Evolutionary conservation across 2,888 invertebrate species (phyloP), one percentile per base, ranked within the genome.

Genomic region (Tryphoninae sp.): DNA sequence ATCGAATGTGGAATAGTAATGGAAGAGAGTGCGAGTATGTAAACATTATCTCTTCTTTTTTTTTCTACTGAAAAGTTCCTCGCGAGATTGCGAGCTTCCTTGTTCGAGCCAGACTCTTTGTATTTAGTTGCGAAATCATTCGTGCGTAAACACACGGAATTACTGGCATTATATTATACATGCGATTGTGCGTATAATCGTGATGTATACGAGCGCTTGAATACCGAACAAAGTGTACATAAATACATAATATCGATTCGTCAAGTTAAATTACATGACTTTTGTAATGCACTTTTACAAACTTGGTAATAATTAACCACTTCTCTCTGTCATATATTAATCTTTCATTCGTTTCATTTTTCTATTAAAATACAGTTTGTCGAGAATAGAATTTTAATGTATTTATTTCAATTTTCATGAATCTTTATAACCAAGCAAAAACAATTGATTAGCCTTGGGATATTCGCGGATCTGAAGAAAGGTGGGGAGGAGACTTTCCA

Each of bases 121-220:
- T 33, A 59, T 26, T 26, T 23, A 59, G 26, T 26, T 59, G 26
- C 13, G 26, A 59, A 59, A 59, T 59, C 59, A 13, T 6, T 59
- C 59, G 59, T 59, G 59, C 26, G 59, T 4, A 13, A 26, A 59
- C 23, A 59, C 22, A 59, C 59, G 26, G n/a, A 62, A 61, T 6
- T n/a, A 11, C 23, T 26, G n/a, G 26, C 1, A 59, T 23, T 23
- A 59, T 23, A 59, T 23, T 33, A 33, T 33, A 33, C 33, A 33
- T 33, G 33, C 33, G 33, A 33, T 33, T 33, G 33, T 6, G 33
- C 33, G 33, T 33, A 33, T 26, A 33, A 3, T 0, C 6, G 33
- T 1, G 6, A 33, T 55, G 55, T 16, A 55, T 8, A 4, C 55
- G 55, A 55, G 22, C 19, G 16, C 16, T 55, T 19, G 55, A 55